Conservation (phyloP, 2,113 vertebrate genomes). For the Pantherophis guttatus region DNA sequence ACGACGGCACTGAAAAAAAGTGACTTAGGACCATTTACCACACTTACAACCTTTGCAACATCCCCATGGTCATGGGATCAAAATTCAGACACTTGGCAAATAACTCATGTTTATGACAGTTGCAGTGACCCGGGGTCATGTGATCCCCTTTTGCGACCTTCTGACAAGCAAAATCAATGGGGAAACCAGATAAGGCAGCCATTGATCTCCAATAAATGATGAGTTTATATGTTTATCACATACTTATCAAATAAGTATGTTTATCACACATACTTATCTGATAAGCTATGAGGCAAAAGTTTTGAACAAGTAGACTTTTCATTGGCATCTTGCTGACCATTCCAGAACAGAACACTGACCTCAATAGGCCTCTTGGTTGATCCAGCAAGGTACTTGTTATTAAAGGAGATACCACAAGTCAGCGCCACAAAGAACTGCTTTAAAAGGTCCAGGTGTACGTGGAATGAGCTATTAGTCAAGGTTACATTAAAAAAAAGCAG, state of each 20-base stretch:
- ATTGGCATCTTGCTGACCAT: background rate
- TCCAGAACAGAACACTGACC: background rate
- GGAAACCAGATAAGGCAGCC: no score
- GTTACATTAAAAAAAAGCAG: background rate
- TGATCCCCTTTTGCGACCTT: no score
- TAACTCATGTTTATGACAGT: no score
- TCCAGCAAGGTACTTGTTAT: background rate
- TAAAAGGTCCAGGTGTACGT: background rate
- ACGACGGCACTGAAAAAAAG: no score
- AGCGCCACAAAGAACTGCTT: no score
- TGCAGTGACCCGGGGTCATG: no score
- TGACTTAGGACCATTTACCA: no score
- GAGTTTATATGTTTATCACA: background rate
- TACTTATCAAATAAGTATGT: no score
- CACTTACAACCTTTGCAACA: no score
- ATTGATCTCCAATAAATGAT: background rate
- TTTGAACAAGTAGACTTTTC: background rate
- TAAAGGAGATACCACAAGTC: background rate
- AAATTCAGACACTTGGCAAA: no score
- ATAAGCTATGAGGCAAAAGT: background rate
- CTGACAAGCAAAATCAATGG: no score
- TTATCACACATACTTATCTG: background rate
- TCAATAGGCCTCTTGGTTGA: background rate
- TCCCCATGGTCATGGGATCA: no score
- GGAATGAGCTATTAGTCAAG: background rate